A percentile compares a stretch with the other conserved stretches of the same genome.
phyloP scores from a whole-genome alignment of 2,888 invertebrate genomes.

The Coecobrya sp. region DNA sequence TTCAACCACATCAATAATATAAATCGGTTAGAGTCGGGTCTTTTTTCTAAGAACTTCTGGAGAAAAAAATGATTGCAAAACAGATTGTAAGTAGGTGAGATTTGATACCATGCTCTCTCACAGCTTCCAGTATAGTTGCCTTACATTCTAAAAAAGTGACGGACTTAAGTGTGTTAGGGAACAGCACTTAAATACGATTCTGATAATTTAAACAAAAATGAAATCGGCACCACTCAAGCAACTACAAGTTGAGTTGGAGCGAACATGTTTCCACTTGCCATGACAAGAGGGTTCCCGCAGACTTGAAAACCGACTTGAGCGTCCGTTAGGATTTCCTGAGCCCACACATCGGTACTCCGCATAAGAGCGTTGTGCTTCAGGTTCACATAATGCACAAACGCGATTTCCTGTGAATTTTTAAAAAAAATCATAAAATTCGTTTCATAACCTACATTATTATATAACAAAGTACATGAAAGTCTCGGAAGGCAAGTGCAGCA shows the following conservation, averaged over 20 bases:
- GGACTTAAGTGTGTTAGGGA: too few relatives aligned
- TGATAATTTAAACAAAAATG: slow-evolving; percentile 83
- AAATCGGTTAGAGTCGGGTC: too few relatives aligned
- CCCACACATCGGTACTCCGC: slow-evolving; percentile 84
- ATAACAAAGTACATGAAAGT: too few relatives aligned
- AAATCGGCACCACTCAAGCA: slow-evolving; percentile 83
- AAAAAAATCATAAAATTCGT: not conserved
- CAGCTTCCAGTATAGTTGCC: too few relatives aligned
- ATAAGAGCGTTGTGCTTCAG: slow-evolving; percentile 84
- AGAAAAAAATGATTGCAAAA: too few relatives aligned
- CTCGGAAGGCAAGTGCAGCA: too few relatives aligned
- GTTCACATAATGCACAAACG: slow-evolving; percentile 84
- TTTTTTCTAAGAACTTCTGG: too few relatives aligned
- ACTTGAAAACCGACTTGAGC: slow-evolving; percentile 85
- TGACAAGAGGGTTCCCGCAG: slow-evolving; percentile 85
- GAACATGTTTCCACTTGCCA: slow-evolving; percentile 84
- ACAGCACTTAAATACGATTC: not conserved
- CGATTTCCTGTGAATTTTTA: slow-evolving; percentile 79
- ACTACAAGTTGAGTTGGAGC: slow-evolving; percentile 81
- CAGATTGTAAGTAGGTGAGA: too few relatives aligned
- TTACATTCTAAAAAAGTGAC: too few relatives aligned
- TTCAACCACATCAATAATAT: too few relatives aligned
- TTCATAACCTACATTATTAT: too few relatives aligned
- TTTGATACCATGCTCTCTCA: too few relatives aligned
- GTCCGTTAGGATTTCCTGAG: slow-evolving; percentile 80